These are phyloP conservation scores for Cylloceria caligata DNA, from an alignment of 2,888 invertebrate genomes.

Conservation along the genomic window DNA sequence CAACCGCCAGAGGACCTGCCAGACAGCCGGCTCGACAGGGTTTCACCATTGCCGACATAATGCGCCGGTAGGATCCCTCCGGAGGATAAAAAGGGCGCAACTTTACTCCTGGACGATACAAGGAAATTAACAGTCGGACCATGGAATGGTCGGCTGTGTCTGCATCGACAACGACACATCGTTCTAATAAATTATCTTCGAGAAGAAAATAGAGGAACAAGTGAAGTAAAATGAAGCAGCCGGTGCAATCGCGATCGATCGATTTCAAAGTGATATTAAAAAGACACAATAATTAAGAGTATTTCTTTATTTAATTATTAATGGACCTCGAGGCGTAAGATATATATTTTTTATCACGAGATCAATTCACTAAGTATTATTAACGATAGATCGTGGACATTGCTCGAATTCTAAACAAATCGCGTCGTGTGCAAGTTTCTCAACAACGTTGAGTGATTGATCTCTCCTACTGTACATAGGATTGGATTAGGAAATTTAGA, in stretches of 20 bases:
- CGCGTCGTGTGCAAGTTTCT: constrained; percentile 45
- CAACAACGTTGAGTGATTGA: constrained; percentile 57
- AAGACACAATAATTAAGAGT: constrained; percentile 64
- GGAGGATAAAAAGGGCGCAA: background rate
- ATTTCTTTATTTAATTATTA: constrained; percentile 62
- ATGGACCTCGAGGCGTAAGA: constrained; percentile 58
- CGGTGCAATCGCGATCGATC: constrained; percentile 65
- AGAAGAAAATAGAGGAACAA: constrained; percentile 21
- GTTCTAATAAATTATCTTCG: too few relatives aligned
- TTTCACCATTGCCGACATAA: constrained; percentile 96
- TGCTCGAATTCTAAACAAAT: constrained; percentile 48
- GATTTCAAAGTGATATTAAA: constrained; percentile 67
- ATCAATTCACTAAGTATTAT: constrained; percentile 67
- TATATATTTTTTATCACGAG: constrained; percentile 53
- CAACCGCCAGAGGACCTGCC: constrained; percentile 87
- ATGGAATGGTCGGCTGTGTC: constrained; percentile 26
- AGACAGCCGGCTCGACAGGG: constrained; percentile 91
- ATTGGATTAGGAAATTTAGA: constrained; percentile 43
- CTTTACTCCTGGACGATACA: background rate
- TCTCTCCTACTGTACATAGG: constrained; percentile 65
- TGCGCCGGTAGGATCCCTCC: constrained; percentile 89
- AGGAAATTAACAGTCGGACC: constrained; percentile 10
- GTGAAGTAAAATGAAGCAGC: constrained; percentile 37
- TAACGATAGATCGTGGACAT: constrained; percentile 58
- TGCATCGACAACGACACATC: constrained; percentile 1